Conservation (phyloP, 2,797 vertebrate species). For the Pseudochirops corinnae region DNA sequence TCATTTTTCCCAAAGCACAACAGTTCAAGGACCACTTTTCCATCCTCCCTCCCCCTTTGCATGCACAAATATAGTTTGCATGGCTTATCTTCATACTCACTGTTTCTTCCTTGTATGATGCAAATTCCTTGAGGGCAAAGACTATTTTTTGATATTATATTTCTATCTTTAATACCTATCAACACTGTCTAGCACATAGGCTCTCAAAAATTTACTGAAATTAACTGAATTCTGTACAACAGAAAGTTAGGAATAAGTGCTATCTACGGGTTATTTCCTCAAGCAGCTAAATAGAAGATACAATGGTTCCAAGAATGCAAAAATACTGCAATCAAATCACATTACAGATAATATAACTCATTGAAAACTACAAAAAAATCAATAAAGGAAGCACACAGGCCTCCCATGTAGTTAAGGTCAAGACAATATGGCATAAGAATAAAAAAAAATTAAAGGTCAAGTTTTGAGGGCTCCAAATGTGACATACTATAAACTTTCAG, state of each 20-base stretch:
- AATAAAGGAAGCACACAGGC: not conserved
- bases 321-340: not conserved
- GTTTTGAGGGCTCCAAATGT: slow-evolving; percentile 44
- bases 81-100: not conserved
- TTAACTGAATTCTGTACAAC: not conserved
- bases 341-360: not conserved
- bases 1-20: not conserved
- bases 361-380: not conserved
- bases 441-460: slow-evolving; percentile 71
- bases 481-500: slow-evolving; percentile 63
- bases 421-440: slow-evolving; percentile 80
- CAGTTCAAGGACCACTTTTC: not conserved
- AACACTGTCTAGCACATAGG: not conserved
- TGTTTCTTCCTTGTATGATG: not conserved
- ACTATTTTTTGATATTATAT: not conserved
- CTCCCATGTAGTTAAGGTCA: slow-evolving; percentile 81
- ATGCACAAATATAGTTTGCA: not conserved
- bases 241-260: not conserved
- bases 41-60: not conserved
- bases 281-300: not conserved
- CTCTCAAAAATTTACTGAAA: not conserved
- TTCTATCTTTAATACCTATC: not conserved
- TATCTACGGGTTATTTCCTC: not conserved
- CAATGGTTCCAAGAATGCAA: not conserved
- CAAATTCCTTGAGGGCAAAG: not conserved